These are phyloP conservation scores for Pseudorasbora parva DNA, from an alignment of 2,113 vertebrate genomes.

Conservation along the genomic window DNA sequence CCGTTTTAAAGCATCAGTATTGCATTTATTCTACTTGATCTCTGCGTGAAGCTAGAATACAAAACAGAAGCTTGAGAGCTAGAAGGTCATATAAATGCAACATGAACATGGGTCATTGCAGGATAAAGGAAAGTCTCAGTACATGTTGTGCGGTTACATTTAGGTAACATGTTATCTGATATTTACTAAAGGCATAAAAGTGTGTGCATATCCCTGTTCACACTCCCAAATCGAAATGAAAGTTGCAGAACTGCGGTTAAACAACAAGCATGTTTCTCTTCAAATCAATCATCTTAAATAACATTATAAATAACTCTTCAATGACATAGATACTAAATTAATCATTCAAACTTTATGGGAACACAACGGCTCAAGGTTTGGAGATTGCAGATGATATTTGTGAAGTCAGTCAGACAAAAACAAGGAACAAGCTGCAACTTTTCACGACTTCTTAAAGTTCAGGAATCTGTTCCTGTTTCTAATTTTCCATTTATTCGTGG, in stretches of 20 bases:
- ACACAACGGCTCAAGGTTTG: not conserved
- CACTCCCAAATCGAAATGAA: not conserved
- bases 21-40: conserved; percentile 2
- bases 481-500: not conserved
- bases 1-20: not conserved
- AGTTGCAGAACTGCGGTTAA: not conserved
- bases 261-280: not conserved
- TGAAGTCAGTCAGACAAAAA: not conserved
- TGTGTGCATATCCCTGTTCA: not conserved
- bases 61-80: not conserved
- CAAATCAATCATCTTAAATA: not conserved
- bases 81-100: not conserved
- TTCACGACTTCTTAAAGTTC: not conserved
- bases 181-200: not conserved
- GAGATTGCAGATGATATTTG: not conserved
- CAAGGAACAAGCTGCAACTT: not conserved
- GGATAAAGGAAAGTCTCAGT: not conserved
- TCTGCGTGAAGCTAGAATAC: conserved; percentile 14
- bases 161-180: not conserved
- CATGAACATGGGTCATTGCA: not conserved
- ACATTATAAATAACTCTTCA: not conserved
- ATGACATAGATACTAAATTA: not conserved
- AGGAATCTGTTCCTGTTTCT: not conserved
- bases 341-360: not conserved
- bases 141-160: not conserved